phyloP scores from a whole-genome alignment of 2,888 invertebrate species.

The Nezara viridula region DNA sequence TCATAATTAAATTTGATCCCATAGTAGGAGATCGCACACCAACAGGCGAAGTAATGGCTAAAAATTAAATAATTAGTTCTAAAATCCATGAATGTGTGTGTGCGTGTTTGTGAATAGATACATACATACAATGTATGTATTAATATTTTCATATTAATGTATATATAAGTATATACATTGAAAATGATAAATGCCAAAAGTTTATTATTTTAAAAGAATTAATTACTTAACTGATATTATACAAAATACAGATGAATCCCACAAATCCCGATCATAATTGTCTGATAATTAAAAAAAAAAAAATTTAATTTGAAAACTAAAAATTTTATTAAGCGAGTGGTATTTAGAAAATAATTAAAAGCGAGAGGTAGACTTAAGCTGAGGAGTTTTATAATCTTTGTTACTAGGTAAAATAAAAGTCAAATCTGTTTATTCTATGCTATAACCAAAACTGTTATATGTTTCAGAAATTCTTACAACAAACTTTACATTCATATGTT shows the following conservation, averaged over 20 bases:
- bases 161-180: not conserved
- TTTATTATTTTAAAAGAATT: not conserved
- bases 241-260: not conserved
- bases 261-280: too few species aligned
- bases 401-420: too few species aligned
- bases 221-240: not conserved
- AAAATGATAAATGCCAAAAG: not conserved
- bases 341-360: too few species aligned
- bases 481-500: too few species aligned
- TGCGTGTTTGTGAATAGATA: not conserved
- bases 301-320: too few species aligned
- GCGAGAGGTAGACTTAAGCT: too few species aligned
- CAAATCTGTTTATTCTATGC: too few species aligned
- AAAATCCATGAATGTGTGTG: not conserved
- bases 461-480: too few species aligned
- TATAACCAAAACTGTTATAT: too few species aligned
- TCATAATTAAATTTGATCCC: conserved; percentile 55
- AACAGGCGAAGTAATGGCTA: conserved; percentile 51
- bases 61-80: conserved; percentile 36
- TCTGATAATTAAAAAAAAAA: too few species aligned
- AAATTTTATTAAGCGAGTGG: too few species aligned
- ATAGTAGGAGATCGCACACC: conserved; percentile 52
- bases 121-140: not conserved
- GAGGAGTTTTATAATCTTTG: too few species aligned
- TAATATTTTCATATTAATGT: not conserved